Evolutionary conservation across 2,888 invertebrate genomes (phyloP), one percentile per base, ranked within the genome.

Genomic region (Julus scandinavius): DNA sequence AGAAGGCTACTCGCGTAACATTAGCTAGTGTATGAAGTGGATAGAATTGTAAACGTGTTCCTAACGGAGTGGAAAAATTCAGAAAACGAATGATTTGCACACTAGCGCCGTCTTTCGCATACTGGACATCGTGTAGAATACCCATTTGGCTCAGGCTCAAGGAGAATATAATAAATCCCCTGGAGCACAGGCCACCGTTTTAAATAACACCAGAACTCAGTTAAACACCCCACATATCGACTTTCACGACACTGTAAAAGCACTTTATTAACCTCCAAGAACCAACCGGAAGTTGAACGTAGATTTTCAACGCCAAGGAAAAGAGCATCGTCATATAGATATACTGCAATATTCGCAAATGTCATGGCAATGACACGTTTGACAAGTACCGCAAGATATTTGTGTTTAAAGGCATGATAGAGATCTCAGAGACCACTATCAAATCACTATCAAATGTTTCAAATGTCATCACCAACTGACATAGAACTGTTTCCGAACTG

Each of bases 211-310:
- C 63, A 20, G 63, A 72, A 20, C 63, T 20, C 7, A 72, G 63
- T 72, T 72, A 20, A 72, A 72, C 63, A 72, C 63, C 20, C 63
- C 63, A 17, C 63, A 72, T 72, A 72, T 20, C 63, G 63, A 72
- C 63, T 72, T 72, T 72, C 63, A 72, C 63, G 63, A 72, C 63
- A 72, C 63, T 72, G 63, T 72, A 72, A 72, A 72, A 72, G 63
- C 63, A 72, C 63, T 72, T 72, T 72, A 72, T 72, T 72, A 72
- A 72, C 63, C 63, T 72, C 63, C 20, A 72, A 72, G 63, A 72
- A 72, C 20, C 20, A 72, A 72, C 63, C 63, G 63, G 63, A 72
- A 72, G 63, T 72, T 72, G 63, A 72, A 72, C 63, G 17, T 20
- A 5, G 20, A 20, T 72, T 72, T 72, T n/a, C 2, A 72, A 72